Conservation (phyloP, 2,888 invertebrate genomes). For the Anodontia alba region DNA sequence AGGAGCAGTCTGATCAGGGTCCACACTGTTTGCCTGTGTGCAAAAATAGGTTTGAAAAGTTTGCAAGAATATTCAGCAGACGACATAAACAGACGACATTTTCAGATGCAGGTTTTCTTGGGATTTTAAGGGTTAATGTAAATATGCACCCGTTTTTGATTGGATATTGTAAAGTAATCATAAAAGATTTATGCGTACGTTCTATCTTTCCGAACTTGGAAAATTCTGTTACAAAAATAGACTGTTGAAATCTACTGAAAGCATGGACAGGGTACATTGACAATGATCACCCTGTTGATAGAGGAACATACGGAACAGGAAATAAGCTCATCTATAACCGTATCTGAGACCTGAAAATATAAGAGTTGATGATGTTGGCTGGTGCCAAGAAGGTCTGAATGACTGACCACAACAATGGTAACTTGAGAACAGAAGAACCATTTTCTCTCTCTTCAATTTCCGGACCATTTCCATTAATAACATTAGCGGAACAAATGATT, state of each 20-base stretch:
- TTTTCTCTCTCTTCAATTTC: conserved; percentile 37
- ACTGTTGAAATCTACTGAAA: background rate
- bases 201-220: too few species aligned
- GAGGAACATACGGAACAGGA: background rate
- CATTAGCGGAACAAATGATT: conserved; percentile 49
- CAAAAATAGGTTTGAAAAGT: too few species aligned
- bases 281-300: background rate
- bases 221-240: too few species aligned
- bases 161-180: too few species aligned
- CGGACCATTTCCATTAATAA: conserved; percentile 51
- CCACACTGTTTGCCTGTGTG: too few species aligned
- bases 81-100: too few species aligned
- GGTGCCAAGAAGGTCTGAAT: conserved; percentile 10
- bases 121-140: too few species aligned
- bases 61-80: too few species aligned
- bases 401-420: conserved; percentile 14
- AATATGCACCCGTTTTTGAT: too few species aligned
- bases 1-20: too few species aligned
- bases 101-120: too few species aligned
- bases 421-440: background rate
- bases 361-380: background rate
- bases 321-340: background rate
- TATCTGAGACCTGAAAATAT: background rate
- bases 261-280: background rate
- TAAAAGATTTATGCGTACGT: too few species aligned